A percentile compares a stretch with the other conserved stretches of the same genome.
Evolutionary conservation across 2,113 vertebrate genomes (phyloP).

Genomic region (Triplophysa rosa): DNA sequence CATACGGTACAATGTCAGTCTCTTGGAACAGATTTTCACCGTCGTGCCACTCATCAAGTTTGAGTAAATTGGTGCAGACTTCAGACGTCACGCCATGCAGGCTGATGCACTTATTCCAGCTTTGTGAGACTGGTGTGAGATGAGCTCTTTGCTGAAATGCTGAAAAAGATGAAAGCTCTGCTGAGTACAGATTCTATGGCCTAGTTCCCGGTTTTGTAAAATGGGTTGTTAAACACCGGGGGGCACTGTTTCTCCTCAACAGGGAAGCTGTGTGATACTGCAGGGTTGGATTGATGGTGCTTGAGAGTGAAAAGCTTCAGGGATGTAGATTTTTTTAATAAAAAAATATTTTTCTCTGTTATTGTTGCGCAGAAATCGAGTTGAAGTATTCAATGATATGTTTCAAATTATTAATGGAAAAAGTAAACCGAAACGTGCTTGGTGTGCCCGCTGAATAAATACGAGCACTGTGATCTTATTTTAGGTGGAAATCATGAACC

Average conservation of each 20-base stretch:
- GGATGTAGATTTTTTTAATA: not conserved
- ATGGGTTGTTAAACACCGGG: constrained; percentile 37
- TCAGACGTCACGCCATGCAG: not conserved
- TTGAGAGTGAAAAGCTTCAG: not conserved
- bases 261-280: not conserved
- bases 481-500: constrained; percentile 18
- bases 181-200: constrained; percentile 5
- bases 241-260: constrained; percentile 44
- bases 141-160: constrained; percentile 26
- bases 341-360: not conserved
- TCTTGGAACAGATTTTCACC: not conserved
- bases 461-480: not conserved
- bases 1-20: not conserved
- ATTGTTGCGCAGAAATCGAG: constrained; percentile 24
- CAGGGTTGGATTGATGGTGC: not conserved
- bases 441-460: constrained; percentile 21
- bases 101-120: constrained; percentile 26
- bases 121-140: constrained; percentile 11
- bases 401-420: constrained; percentile 26
- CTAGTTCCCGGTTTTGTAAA: constrained; percentile 36
- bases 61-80: constrained; percentile 2
- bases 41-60: not conserved
- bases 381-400: constrained; percentile 7
- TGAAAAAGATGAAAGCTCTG: constrained; percentile 20
- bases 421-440: not conserved